A percentile compares a stretch with the other conserved stretches of the same genome.
These are phyloP conservation scores for Mola mola DNA, from an alignment of 2,113 vertebrate species.

Conservation along the genomic window DNA sequence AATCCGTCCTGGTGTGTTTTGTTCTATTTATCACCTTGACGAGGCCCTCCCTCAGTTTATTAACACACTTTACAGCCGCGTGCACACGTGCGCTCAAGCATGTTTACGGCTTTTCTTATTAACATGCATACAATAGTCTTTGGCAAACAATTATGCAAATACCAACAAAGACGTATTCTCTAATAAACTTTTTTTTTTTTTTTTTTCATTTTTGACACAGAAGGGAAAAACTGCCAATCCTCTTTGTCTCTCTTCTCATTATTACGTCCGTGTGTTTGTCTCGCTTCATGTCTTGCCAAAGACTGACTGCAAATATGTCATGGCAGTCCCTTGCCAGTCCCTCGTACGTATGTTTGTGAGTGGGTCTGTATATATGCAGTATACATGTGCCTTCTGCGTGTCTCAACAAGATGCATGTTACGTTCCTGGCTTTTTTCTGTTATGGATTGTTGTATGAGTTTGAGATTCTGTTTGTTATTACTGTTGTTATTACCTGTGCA, in stretches of 20 bases:
- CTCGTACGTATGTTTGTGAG: slow-evolving; percentile 18
- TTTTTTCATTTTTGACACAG: slow-evolving; percentile 1
- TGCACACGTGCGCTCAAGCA: neutral
- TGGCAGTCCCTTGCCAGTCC: slow-evolving; percentile 8
- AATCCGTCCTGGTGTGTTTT: slow-evolving; percentile 57
- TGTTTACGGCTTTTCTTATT: slow-evolving; percentile 42
- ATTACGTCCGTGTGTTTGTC: slow-evolving; percentile 37
- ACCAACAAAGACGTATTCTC: neutral
- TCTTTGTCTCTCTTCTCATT: slow-evolving; percentile 54
- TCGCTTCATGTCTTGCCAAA: slow-evolving; percentile 60
- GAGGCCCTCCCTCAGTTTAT: slow-evolving; percentile 72
- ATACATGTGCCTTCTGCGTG: too few species aligned
- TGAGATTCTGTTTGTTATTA: too few species aligned
- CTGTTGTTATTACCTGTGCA: too few species aligned
- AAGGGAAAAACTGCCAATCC: slow-evolving; percentile 18
- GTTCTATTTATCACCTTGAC: slow-evolving; percentile 73
- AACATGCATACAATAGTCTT: slow-evolving; percentile 40
- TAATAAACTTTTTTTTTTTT: slow-evolving; percentile 37
- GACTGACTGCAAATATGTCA: slow-evolving; percentile 39
- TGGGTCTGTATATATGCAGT: too few species aligned
- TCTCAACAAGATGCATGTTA: too few species aligned
- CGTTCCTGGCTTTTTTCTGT: too few species aligned
- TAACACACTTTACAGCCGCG: slow-evolving; percentile 43
- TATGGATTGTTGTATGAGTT: too few species aligned
- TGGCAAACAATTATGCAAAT: slow-evolving; percentile 33